Base-by-base conservation (phyloP, 2,113 vertebrate genomes). In the Tinamus guttatus region DNA sequence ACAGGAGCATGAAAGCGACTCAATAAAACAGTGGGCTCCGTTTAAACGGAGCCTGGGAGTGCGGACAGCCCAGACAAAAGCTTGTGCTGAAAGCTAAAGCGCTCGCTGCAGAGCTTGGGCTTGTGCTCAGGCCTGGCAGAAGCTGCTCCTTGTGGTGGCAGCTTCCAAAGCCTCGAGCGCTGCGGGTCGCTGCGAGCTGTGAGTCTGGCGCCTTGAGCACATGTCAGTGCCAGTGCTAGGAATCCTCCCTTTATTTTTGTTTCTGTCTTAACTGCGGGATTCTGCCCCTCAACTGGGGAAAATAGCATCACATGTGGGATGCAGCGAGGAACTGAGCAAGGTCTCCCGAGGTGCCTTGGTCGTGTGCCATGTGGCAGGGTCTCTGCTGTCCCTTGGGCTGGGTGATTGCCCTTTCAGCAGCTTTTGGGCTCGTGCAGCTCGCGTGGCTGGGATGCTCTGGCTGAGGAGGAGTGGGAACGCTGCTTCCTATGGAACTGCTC, bases 1-100 rank as follows among this genome's bases (percentile, higher is more conserved):
- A 73, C 40, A 63, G 40, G 90, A 90, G 87, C 78, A 38, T 94
- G 78, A 76, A 90, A 94, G 80, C 64, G 75, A 70, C 84, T 94
- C 94, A n/a, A 7, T 92, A 75, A 87, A 91, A 74, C 58, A 90
- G 13, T 19, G 43, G 60, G 47, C 54, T 90, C 45, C 45, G 27
- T 71, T 93, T 85, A 87, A 89, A 70, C 43, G 7, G 68, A 58
- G 67, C 30, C 81, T 10, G 7, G 40, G 70, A 82, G 45, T 28
- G 70, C 73, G 63, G 91, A 67, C 59, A 47, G 19, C 25, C 40
- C 1, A 85, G 89, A 34, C 52, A 56, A 63, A 79, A 87, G 78
- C 86, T 92, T 74, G 41, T 63, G 91, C 81, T 58, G 65, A 73
- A 93, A 81, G 70, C 78, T 92, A 6, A 52, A 90, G 81, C 69